These are phyloP conservation scores for Falco concolor DNA, from an alignment of 2,797 vertebrate species.

Conservation along the genomic window DNA sequence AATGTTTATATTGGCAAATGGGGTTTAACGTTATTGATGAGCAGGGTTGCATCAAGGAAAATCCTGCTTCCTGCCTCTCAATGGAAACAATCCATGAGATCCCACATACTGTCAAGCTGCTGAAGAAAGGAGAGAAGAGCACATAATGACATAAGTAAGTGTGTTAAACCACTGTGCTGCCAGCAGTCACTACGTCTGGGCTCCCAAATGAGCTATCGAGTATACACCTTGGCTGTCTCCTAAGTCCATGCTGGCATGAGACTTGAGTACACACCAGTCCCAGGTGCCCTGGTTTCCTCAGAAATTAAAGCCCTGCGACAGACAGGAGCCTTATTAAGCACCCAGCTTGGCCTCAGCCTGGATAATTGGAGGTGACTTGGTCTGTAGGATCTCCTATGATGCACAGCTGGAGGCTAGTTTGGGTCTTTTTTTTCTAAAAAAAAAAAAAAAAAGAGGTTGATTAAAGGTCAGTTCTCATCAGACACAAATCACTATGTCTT, in stretches of 20 bases:
- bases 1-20: not conserved
- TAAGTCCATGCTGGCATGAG: not conserved
- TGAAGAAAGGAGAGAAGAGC: not conserved
- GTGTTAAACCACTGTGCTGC: slow-evolving; percentile 24
- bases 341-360: not conserved
- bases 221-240: slow-evolving; percentile 12
- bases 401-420: slow-evolving; percentile 5
- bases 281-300: slow-evolving; percentile 10
- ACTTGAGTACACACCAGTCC: not conserved
- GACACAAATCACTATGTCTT: not conserved
- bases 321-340: slow-evolving; percentile 41
- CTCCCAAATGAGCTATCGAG: slow-evolving; percentile 1
- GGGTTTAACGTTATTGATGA: not conserved
- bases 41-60: not conserved
- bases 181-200: not conserved
- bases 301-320: slow-evolving; percentile 7
- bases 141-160: slow-evolving; percentile 24
- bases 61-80: not conserved
- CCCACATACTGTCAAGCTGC: not conserved
- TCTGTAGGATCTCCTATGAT: not conserved
- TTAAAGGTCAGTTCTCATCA: not conserved
- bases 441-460: not conserved
- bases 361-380: not conserved
- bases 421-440: not conserved
- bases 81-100: not conserved